Conservation (phyloP, 2,888 invertebrate species). For the Pyrgus malvae region DNA sequence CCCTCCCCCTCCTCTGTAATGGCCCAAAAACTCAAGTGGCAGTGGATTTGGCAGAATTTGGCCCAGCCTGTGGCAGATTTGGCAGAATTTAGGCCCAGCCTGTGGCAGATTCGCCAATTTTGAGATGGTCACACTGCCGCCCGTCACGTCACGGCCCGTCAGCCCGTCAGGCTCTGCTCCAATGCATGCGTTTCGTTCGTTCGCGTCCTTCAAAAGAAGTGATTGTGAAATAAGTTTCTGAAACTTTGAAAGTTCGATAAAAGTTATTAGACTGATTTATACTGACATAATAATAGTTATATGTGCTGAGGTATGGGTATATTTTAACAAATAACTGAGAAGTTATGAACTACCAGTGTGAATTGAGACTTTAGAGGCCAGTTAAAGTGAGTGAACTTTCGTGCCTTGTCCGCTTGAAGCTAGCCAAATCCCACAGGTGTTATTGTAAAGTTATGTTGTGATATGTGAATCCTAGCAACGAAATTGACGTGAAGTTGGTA, state of each 20-base stretch:
- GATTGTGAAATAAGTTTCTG: constrained; percentile 62
- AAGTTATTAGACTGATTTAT: constrained; percentile 43
- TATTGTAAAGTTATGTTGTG: constrained; percentile 65
- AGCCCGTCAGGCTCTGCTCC: constrained; percentile 34
- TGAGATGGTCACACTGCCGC: no score
- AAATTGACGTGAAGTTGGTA: constrained; percentile 41
- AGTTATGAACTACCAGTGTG: constrained; percentile 21
- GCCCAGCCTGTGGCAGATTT: no score
- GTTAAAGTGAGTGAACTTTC: constrained; percentile 75
- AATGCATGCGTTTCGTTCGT: constrained; percentile 38
- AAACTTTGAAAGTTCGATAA: constrained; percentile 60
- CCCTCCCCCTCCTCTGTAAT: no score
- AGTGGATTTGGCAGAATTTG: no score
- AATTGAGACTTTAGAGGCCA: constrained; percentile 41
- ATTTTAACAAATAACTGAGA: constrained; percentile 22
- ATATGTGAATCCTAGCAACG: constrained; percentile 71
- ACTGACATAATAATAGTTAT: constrained; percentile 25
- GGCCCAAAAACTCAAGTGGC: no score
- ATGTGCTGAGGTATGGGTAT: constrained; percentile 13
- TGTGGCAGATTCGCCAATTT: no score
- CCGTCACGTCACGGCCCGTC: no score
- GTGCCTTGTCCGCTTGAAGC: constrained; percentile 50
- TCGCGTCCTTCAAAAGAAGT: constrained; percentile 54
- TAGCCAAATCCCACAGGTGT: constrained; percentile 72
- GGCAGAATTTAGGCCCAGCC: no score